Percentiles rank a stretch among this genome's conserved stretches.
phyloP scores from a whole-genome alignment of 2,797 vertebrate genomes.

The Gambusia yucatana region DNA sequence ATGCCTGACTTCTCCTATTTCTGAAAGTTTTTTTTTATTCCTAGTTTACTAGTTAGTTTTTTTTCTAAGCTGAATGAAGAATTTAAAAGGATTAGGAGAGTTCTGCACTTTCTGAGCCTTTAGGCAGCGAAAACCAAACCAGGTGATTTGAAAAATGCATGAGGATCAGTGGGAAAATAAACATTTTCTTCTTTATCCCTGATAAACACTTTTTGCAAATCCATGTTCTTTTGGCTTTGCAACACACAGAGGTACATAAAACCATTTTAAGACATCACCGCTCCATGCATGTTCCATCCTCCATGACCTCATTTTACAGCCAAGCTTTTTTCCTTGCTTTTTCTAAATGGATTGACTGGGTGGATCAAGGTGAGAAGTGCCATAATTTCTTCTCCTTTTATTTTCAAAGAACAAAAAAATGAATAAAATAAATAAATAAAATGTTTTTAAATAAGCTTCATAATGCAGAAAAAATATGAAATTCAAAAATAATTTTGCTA shows the following conservation, averaged over 20 bases:
- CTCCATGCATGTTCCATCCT: conserved; percentile 13
- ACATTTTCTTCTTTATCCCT: conserved; percentile 12
- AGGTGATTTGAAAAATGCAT: conserved; percentile 44
- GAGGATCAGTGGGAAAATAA: conserved; percentile 34
- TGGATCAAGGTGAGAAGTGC: conserved; percentile 36
- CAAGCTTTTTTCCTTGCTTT: conserved; percentile 35
- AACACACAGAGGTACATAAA: background rate
- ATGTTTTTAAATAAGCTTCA: background rate
- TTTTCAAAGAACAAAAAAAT: background rate
- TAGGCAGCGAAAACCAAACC: conserved; percentile 25
- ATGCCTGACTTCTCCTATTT: background rate
- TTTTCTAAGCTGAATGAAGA: background rate
- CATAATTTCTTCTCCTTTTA: background rate
- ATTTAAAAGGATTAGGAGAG: conserved; percentile 20
- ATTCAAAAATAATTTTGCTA: background rate
- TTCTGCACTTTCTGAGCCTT: conserved; percentile 9
- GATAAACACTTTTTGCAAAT: conserved; percentile 3
- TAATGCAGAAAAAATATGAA: background rate
- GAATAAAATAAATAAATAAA: background rate
- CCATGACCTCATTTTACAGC: conserved; percentile 25
- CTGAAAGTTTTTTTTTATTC: background rate
- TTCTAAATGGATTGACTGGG: conserved; percentile 36
- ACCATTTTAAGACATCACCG: conserved; percentile 1
- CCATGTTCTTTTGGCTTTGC: conserved; percentile 4
- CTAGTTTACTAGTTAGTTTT: background rate